Conservation (phyloP, 1,140 invertebrate species). For the Drosophila grimshawi region DNA sequence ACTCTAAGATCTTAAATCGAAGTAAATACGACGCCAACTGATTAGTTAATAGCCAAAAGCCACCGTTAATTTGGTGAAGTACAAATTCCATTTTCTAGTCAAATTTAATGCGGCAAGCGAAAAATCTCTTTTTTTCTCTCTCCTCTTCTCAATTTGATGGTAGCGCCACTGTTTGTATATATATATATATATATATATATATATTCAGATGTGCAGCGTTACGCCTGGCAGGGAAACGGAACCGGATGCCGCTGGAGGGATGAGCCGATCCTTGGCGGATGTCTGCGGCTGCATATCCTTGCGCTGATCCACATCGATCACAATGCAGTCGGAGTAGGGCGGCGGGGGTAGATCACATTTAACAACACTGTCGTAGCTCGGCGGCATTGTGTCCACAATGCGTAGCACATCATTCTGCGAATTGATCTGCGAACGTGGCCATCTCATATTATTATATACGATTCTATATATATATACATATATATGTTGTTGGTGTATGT, state of each 20-base stretch:
- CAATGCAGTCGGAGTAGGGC: slow-evolving; percentile 77
- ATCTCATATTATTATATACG: no score
- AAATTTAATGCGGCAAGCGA: slow-evolving; percentile 49
- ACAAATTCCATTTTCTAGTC: slow-evolving; percentile 31
- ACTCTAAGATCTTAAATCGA: slow-evolving; percentile 61
- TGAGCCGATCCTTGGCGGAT: slow-evolving; percentile 42
- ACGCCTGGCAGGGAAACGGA: slow-evolving; percentile 36
- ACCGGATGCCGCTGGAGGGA: neutral
- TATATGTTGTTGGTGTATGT: neutral
- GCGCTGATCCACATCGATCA: slow-evolving; percentile 72
- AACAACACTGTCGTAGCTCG: slow-evolving; percentile 79
- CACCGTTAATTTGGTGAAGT: slow-evolving; percentile 28
- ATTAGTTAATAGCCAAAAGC: slow-evolving; percentile 34
- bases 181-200: neutral
- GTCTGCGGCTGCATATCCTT: slow-evolving; percentile 62
- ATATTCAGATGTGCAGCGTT: slow-evolving; percentile 62
- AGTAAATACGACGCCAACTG: slow-evolving; percentile 74
- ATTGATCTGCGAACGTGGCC: slow-evolving; percentile 65
- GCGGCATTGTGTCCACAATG: slow-evolving; percentile 80
- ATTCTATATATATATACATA: neutral
- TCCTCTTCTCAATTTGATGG: slow-evolving; percentile 14
- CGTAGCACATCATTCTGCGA: slow-evolving; percentile 83
- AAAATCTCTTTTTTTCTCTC: slow-evolving; percentile 60
- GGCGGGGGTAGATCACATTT: slow-evolving; percentile 81
- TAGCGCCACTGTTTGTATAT: slow-evolving; percentile 16